Conservation (phyloP, 2,113 vertebrate genomes). For the Anolis sagrei region DNA sequence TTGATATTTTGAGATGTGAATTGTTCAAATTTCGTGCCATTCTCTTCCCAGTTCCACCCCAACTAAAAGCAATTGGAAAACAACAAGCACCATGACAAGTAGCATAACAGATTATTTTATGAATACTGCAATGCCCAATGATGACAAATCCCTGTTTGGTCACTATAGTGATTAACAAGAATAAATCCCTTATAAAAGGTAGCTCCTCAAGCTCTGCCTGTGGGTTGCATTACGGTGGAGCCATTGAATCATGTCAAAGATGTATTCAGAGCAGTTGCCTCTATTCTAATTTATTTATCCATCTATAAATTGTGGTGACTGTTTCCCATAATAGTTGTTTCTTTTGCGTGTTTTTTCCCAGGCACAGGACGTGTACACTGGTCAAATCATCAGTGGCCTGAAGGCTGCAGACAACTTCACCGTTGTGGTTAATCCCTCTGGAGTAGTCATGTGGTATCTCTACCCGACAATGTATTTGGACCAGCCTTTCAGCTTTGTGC, state of each 20-base stretch:
- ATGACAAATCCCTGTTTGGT: too few species aligned
- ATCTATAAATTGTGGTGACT: not conserved
- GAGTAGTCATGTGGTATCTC: conserved; percentile 95
- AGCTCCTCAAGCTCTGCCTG: too few species aligned
- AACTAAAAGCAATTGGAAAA: too few species aligned
- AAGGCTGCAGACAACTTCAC: conserved; percentile 80
- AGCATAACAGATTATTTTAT: too few species aligned
- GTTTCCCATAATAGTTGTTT: not conserved
- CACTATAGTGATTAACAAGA: too few species aligned
- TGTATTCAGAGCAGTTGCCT: not conserved
- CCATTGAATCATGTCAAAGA: not conserved
- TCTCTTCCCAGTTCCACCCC: too few species aligned
- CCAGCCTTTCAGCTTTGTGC: not conserved
- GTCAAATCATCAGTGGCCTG: conserved; percentile 63
- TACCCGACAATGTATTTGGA: conserved; percentile 54
- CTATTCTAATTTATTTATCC: not conserved
- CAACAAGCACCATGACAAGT: too few species aligned
- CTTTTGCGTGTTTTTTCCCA: conserved; percentile 57
- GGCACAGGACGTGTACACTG: conserved; percentile 79
- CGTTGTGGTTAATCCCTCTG: conserved; percentile 86
- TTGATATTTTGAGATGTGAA: too few species aligned
- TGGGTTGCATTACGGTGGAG: not conserved
- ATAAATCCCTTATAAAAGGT: too few species aligned
- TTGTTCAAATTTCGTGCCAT: too few species aligned
- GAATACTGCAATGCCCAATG: too few species aligned